Evolutionary conservation across 2,113 vertebrate genomes (phyloP).

Genomic region (Tringa solitaria): DNA sequence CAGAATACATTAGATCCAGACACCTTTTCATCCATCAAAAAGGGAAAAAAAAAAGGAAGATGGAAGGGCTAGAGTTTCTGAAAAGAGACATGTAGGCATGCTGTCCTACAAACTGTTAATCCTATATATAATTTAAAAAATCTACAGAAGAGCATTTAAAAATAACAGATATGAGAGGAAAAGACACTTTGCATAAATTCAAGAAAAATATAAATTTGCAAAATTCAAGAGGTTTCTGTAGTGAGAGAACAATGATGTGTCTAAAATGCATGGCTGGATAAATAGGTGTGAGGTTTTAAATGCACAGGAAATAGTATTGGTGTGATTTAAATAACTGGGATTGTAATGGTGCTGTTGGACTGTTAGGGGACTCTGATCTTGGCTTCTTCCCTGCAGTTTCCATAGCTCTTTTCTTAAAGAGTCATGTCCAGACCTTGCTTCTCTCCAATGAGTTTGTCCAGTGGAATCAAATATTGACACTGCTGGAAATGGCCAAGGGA

Average conservation of each 20-base stretch:
- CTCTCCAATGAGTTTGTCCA: neutral
- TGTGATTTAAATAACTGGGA: neutral
- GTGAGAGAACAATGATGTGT: neutral
- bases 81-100: neutral
- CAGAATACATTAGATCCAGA: neutral
- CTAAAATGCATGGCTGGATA: neutral
- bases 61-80: neutral
- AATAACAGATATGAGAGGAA: neutral
- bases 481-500: neutral
- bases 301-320: neutral
- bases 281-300: neutral
- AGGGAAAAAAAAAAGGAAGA: neutral
- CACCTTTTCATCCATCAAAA: neutral
- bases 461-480: neutral
- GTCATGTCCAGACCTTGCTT: neutral
- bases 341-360: neutral
- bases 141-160: neutral
- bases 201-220: neutral
- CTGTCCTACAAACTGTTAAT: neutral
- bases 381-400: neutral
- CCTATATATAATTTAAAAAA: neutral
- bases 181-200: neutral
- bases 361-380: neutral
- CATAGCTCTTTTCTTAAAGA: neutral
- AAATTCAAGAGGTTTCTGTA: neutral